Evolutionary conservation across 2,888 invertebrate species (phyloP), one percentile per base, ranked within the genome.

Genomic region (Eilema sororculum): DNA sequence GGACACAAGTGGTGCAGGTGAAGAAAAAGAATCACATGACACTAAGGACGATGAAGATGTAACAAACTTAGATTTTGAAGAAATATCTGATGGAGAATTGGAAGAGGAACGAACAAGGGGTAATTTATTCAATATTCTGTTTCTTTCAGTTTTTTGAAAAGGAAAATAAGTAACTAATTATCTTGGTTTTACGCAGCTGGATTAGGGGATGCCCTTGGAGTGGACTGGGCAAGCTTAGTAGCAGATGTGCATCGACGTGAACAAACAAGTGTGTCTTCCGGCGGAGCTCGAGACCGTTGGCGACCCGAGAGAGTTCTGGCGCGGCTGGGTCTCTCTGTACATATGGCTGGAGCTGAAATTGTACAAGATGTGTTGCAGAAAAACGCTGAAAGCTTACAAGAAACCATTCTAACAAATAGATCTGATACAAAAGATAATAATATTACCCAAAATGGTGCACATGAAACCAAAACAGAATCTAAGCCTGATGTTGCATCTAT

Each of bases 151-250:
- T 8, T 66, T 58, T 66, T 20, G 16, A n/a, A 24, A 59, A 66
- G 20, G 9, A 61, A 60, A 28, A 64, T 61, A 37, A 25, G 25
- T 20, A 13, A 59, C 33, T 60, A 46, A 60, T 57, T 13, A 41
- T 41, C 4, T 22, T 62, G n/a, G 22, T 37, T 68, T 68, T 30
- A 28, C 65, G 12, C 20, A 95, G 95, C 94, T 92, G 96, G 97
- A 52, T 96, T 98, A 75, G 98, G 98, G 8, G 98, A 99, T 91
- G 98, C 98, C n/a, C 93, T 99, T 37, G 98, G 98, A n/a, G 98
- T 99, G 1, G 98, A 99, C 91, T 99, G 99, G 99, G 97, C 98
- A 16, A 98, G 98, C 87, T 95, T 99, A 62, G 97, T 98, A 0
- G 97, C 97, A 3, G 98, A 98, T 90, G 97, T 97, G 8, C 96